Conservation (phyloP, 1,140 invertebrate genomes). For the Drosophila tristis region DNA sequence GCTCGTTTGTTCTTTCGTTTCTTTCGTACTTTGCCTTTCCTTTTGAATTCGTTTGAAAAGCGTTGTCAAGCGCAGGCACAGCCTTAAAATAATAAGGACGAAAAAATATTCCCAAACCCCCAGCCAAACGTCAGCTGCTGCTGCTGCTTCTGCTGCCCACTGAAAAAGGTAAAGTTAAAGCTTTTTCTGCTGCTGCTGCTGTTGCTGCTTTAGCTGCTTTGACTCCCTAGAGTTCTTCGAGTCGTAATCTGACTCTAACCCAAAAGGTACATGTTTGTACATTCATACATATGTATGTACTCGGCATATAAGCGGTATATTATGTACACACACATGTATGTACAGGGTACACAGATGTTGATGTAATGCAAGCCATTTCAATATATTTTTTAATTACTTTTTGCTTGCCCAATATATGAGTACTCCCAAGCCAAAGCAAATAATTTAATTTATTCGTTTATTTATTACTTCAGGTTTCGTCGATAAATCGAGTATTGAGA, state of each 20-base stretch:
- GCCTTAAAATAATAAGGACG: constrained; percentile 54
- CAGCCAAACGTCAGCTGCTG: background rate
- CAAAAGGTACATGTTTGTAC: background rate
- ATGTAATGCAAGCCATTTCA: too few species aligned
- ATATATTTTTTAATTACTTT: too few species aligned
- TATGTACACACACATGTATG: too few species aligned
- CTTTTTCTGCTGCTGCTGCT: too few species aligned
- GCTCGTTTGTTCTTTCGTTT: constrained; percentile 43
- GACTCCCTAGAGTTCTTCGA: too few species aligned
- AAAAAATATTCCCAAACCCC: constrained; percentile 32
- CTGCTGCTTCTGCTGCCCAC: background rate
- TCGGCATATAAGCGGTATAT: too few species aligned
- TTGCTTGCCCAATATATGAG: too few species aligned
- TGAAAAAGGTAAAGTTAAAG: background rate
- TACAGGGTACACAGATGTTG: too few species aligned
- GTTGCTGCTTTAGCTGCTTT: too few species aligned
- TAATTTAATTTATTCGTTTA: too few species aligned
- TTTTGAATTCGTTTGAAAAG: constrained; percentile 71
- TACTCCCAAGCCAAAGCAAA: too few species aligned
- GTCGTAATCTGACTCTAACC: background rate
- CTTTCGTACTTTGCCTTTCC: constrained; percentile 26
- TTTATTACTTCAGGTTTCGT: constrained; percentile 91
- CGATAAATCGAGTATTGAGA: constrained; percentile 98
- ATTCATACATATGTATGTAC: too few species aligned
- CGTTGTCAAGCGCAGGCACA: constrained; percentile 68